Conservation (phyloP, 2,113 vertebrate genomes). For the Opisthocomus hoazin region DNA sequence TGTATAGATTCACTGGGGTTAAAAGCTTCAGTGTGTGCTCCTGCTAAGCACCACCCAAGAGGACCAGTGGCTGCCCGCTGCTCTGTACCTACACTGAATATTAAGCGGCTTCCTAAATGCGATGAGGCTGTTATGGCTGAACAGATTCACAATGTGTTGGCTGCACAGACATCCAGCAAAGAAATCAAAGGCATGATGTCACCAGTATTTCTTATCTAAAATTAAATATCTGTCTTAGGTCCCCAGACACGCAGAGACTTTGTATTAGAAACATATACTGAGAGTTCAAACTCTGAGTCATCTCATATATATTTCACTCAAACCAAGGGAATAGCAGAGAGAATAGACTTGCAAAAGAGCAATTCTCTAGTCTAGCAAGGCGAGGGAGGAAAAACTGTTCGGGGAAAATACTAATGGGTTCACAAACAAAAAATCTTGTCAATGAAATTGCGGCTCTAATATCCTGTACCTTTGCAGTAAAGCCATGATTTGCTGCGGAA, state of each 20-base stretch:
- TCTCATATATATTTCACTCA: conserved; percentile 60
- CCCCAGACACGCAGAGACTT: not conserved
- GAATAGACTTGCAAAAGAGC: conserved; percentile 20
- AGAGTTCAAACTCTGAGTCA: conserved; percentile 37
- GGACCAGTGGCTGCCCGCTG: not conserved
- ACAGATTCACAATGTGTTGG: conserved; percentile 3
- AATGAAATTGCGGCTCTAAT: not conserved
- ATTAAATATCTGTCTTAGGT: conserved; percentile 58
- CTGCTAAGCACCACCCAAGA: not conserved
- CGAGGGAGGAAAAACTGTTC: not conserved
- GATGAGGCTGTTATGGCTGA: conserved; percentile 16
- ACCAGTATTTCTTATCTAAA: conserved; percentile 48
- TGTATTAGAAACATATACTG: conserved; percentile 65
- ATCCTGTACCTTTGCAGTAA: not conserved
- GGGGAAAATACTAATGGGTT: not conserved
- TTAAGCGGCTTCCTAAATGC: conserved; percentile 28
- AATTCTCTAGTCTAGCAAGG: conserved; percentile 1
- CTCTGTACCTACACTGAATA: not conserved
- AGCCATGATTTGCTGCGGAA: not conserved
- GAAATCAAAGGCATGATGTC: conserved; percentile 67
- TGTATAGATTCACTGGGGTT: not conserved
- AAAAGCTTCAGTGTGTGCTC: not conserved
- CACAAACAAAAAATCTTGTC: not conserved
- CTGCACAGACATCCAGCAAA: not conserved
- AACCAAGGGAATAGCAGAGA: conserved; percentile 17